Conservation (phyloP, 2,113 vertebrate species). For the Sigmodon hispidus region DNA sequence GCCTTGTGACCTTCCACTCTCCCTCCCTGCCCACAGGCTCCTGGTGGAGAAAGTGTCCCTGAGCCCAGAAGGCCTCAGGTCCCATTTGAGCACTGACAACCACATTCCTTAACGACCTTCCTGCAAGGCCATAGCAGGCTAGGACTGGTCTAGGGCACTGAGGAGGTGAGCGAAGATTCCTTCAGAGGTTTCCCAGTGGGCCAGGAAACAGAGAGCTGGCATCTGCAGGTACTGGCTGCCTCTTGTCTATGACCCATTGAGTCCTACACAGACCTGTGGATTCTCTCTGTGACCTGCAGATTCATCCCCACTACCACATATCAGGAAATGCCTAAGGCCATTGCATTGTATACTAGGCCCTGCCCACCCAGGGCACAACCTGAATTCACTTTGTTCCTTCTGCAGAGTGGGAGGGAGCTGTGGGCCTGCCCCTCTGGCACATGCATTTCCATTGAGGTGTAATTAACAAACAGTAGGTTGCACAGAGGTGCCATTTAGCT, state of each 20-base stretch:
- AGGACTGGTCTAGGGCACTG: neutral
- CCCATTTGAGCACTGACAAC: neutral
- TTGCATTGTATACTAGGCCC: neutral
- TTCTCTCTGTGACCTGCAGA: neutral
- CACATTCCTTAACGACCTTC: neutral
- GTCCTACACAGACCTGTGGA: neutral
- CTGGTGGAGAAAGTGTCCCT: neutral
- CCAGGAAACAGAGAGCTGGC: neutral
- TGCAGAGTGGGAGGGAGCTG: neutral
- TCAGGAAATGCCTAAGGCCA: neutral
- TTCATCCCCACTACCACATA: neutral
- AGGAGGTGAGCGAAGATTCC: neutral
- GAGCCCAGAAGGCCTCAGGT: neutral
- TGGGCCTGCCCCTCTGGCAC: neutral
- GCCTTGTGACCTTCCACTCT: rapidly evolving
- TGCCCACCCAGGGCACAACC: rapidly evolving
- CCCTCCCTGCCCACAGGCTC: neutral
- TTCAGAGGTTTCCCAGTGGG: neutral
- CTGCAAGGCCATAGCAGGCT: neutral
- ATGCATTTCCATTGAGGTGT: rapidly evolving
- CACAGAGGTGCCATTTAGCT: neutral
- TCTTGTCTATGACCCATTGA: neutral
- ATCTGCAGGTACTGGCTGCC: neutral
- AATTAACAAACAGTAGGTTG: neutral
- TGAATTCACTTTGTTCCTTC: neutral